Evolutionary conservation across 2,113 vertebrate genomes (phyloP).

Genomic region (Urocitellus parryii): DNA sequence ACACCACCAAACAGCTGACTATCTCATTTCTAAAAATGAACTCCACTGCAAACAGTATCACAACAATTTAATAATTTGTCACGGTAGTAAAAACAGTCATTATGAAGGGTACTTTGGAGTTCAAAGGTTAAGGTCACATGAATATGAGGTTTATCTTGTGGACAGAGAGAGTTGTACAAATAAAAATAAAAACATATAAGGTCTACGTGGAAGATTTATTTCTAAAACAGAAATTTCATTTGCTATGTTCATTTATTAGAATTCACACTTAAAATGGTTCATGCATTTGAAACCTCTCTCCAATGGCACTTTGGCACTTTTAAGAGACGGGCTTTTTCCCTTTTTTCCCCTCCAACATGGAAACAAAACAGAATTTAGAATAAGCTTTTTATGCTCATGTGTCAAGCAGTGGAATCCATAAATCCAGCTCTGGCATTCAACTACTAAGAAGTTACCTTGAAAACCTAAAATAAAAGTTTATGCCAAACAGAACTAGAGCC

Average conservation of each 20-base stretch:
- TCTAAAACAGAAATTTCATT: constrained; percentile 68
- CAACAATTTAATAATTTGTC: constrained; percentile 88
- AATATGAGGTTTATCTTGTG: constrained; percentile 80
- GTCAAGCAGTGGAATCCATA: constrained; percentile 58
- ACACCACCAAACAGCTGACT: constrained; percentile 85
- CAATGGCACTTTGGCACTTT: constrained; percentile 34
- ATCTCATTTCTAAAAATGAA: constrained; percentile 87
- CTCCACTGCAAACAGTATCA: constrained; percentile 81
- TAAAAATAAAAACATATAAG: constrained; percentile 69
- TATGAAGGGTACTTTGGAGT: constrained; percentile 82
- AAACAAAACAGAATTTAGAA: constrained; percentile 78
- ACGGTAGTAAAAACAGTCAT: constrained; percentile 81
- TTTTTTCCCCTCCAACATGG: constrained; percentile 29
- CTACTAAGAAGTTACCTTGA: constrained; percentile 41
- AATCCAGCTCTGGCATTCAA: constrained; percentile 51
- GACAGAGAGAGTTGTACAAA: constrained; percentile 81
- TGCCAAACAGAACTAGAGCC: neutral
- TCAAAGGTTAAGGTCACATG: constrained; percentile 84
- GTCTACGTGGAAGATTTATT: constrained; percentile 55
- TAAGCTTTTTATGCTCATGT: constrained; percentile 48
- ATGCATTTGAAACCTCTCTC: constrained; percentile 1
- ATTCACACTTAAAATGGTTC: neutral
- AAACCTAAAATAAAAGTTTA: constrained; percentile 65
- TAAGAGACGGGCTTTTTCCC: constrained; percentile 10
- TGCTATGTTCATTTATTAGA: neutral